Percentiles rank a stretch among this genome's conserved stretches.
phyloP scores from a whole-genome alignment of 2,113 vertebrate genomes.

The Gymnarchus niloticus region DNA sequence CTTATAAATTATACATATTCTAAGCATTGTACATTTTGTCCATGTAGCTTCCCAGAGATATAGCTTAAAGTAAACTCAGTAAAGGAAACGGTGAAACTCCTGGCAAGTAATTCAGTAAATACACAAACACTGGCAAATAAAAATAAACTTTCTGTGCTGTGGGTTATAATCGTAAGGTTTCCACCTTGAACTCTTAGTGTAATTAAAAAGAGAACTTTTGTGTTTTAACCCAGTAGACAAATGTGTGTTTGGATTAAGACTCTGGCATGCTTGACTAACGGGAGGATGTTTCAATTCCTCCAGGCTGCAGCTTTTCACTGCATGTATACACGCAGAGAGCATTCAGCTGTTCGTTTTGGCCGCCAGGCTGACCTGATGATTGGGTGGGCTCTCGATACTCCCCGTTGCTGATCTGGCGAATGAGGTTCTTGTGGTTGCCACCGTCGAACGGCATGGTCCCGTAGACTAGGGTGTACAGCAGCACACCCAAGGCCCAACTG shows the following conservation, averaged over 20 bases:
- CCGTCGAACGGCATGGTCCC: constrained; percentile 98
- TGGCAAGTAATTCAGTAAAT: background rate
- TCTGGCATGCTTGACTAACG: no score
- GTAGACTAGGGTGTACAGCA: constrained; percentile 95
- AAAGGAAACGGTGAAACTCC: background rate
- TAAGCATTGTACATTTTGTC: background rate
- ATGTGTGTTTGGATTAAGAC: no score
- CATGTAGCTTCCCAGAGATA: background rate
- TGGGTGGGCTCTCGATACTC: constrained; percentile 96
- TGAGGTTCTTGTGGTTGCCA: constrained; percentile 95
- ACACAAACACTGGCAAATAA: background rate
- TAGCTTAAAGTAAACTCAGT: background rate
- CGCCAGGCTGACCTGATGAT: constrained; percentile 76
- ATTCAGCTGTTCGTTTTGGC: constrained; percentile 22
- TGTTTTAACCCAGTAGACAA: background rate
- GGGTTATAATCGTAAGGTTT: background rate
- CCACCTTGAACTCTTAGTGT: background rate
- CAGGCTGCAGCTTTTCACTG: background rate
- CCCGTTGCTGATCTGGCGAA: constrained; percentile 96
- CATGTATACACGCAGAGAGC: background rate
- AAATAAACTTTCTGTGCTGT: background rate
- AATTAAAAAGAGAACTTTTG: background rate
- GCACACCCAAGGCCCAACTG: constrained; percentile 96
- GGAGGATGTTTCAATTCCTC: background rate
- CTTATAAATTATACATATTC: no score